Conservation (phyloP, 2,113 vertebrate genomes). For the Saccopteryx leptura region DNA sequence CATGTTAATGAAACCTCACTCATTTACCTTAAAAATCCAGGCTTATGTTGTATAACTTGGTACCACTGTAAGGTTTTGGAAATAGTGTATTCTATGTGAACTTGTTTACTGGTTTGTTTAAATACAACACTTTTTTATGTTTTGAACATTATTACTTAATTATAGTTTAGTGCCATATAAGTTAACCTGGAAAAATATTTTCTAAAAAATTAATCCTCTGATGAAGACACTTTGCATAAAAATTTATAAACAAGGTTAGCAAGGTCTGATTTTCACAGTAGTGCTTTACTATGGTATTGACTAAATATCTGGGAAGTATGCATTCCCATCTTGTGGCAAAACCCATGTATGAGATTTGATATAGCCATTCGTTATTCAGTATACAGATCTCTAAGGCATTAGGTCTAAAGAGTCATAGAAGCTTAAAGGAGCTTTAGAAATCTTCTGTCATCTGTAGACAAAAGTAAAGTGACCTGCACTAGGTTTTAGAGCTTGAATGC, state of each 20-base stretch:
- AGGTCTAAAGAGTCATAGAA: neutral
- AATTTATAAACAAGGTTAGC: neutral
- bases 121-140: neutral
- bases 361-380: neutral
- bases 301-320: neutral
- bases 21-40: neutral
- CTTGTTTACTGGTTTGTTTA: slow-evolving; percentile 47
- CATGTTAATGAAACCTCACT: neutral
- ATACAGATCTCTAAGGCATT: neutral
- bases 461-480: neutral
- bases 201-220: slow-evolving; percentile 7
- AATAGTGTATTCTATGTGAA: neutral
- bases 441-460: neutral
- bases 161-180: neutral
- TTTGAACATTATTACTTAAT: slow-evolving; percentile 32
- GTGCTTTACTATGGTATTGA: neutral
- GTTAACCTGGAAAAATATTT: slow-evolving; percentile 22
- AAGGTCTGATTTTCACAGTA: neutral
- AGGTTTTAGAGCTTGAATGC: neutral
- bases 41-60: neutral
- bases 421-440: slow-evolving; percentile 24
- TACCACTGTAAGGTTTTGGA: neutral
- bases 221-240: neutral
- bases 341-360: neutral
- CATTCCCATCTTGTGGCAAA: slow-evolving; percentile 28